Percentiles rank a stretch among this genome's conserved stretches.
phyloP scores from a whole-genome alignment of 2,888 invertebrate species.

The Trichopoda pennipes region DNA sequence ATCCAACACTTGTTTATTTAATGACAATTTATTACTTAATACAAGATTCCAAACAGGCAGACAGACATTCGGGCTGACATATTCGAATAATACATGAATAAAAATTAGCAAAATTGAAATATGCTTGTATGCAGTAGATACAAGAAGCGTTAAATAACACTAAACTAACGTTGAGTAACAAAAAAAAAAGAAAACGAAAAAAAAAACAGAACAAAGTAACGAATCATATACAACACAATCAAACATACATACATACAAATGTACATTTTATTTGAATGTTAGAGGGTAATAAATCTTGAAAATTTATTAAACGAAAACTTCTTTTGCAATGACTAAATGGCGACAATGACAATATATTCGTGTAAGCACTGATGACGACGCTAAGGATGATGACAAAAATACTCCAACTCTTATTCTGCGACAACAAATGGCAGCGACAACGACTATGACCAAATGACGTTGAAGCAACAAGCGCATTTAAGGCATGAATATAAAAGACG shows the following conservation, averaged over 20 bases:
- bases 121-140: slow-evolving; percentile 10
- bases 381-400: slow-evolving; percentile 9
- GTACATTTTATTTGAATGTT: slow-evolving; percentile 27
- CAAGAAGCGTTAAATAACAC: slow-evolving; percentile 46
- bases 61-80: slow-evolving; percentile 25
- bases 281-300: slow-evolving; percentile 63
- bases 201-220: not conserved
- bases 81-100: slow-evolving; percentile 48
- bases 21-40: slow-evolving; percentile 66
- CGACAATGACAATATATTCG: slow-evolving; percentile 41
- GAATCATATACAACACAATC: not conserved
- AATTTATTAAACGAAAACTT: slow-evolving; percentile 64
- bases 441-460: slow-evolving; percentile 29
- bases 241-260: not conserved
- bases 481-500: slow-evolving; percentile 46
- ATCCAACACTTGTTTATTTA: slow-evolving; percentile 63
- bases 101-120: slow-evolving; percentile 50
- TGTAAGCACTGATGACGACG: slow-evolving; percentile 3
- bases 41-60: slow-evolving; percentile 8
- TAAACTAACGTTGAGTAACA: slow-evolving; percentile 52
- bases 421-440: slow-evolving; percentile 16
- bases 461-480: slow-evolving; percentile 47
- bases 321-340: slow-evolving; percentile 50
- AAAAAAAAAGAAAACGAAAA: not conserved
- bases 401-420: slow-evolving; percentile 14